A percentile compares a stretch with the other conserved stretches of the same genome.
phyloP scores from a whole-genome alignment of 2,888 invertebrate species.

The Perizoma flavofasciatum region DNA sequence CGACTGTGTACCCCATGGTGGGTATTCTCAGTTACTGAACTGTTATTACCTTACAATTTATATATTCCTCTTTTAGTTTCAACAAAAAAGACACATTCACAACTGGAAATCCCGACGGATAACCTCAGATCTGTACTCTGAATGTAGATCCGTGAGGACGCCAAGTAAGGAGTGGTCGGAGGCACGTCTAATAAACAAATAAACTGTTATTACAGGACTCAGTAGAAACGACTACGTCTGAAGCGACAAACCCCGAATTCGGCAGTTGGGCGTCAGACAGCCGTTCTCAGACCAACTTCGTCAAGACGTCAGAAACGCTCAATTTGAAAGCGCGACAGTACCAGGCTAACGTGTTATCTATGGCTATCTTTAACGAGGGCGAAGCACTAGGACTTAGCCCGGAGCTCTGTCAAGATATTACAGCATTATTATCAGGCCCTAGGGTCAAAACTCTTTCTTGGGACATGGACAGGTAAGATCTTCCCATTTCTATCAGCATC shows the following conservation, averaged over 20 bases:
- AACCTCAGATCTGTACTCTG: no score
- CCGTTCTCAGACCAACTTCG: constrained; percentile 75
- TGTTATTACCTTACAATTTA: no score
- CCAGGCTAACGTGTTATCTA: constrained; percentile 82
- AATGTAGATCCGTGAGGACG: no score
- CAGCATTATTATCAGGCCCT: constrained; percentile 87
- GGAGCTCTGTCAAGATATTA: constrained; percentile 88
- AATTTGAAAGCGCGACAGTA: constrained; percentile 69
- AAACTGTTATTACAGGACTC: constrained; percentile 51
- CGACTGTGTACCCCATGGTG: no score
- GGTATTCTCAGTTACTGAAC: no score
- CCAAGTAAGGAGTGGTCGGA: no score
- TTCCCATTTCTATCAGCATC: background rate
- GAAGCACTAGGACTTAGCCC: constrained; percentile 86
- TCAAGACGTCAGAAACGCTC: constrained; percentile 74
- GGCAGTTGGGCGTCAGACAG: constrained; percentile 77
- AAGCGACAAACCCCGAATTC: constrained; percentile 61
- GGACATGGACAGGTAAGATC: constrained; percentile 80
- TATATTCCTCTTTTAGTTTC: no score
- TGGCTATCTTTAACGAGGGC: constrained; percentile 83
- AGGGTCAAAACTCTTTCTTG: constrained; percentile 89
- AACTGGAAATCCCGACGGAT: no score
- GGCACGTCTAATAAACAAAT: background rate
- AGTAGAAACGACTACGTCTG: constrained; percentile 46
- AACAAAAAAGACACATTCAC: no score